Evolutionary conservation across 2,113 vertebrate genomes (phyloP).

Genomic region (Tonatia bakeri): DNA sequence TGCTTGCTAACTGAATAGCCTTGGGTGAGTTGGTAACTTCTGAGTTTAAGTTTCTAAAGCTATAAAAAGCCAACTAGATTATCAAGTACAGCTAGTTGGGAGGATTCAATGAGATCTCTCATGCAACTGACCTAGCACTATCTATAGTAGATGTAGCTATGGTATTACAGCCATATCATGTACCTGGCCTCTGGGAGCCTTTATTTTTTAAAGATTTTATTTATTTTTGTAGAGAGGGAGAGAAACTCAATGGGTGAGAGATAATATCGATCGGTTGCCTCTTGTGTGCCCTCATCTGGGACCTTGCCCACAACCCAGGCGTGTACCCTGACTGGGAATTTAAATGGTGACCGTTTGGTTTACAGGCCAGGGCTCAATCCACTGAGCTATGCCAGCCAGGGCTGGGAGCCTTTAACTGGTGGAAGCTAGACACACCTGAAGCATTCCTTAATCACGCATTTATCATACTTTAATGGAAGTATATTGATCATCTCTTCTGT

Average conservation of each 20-base stretch:
- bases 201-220: neutral
- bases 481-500: neutral
- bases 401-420: neutral
- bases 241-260: too few species aligned
- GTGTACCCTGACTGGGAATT: too few species aligned
- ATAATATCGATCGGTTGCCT: too few species aligned
- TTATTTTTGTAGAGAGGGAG: too few species aligned
- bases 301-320: too few species aligned
- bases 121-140: neutral
- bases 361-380: too few species aligned
- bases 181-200: neutral
- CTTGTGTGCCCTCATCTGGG: too few species aligned
- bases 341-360: too few species aligned
- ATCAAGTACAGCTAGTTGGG: neutral
- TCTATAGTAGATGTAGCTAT: neutral
- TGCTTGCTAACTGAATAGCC: neutral
- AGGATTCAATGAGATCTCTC: neutral
- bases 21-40: neutral
- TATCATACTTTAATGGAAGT: neutral
- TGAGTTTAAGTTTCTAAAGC: slow-evolving; percentile 2
- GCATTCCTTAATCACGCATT: neutral
- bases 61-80: neutral
- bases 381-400: too few species aligned
- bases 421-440: neutral
- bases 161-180: accelerated